Evolutionary conservation across 2,888 invertebrate species (phyloP), one percentile per base, ranked within the genome.

Genomic region (Pseudanteris insignis): DNA sequence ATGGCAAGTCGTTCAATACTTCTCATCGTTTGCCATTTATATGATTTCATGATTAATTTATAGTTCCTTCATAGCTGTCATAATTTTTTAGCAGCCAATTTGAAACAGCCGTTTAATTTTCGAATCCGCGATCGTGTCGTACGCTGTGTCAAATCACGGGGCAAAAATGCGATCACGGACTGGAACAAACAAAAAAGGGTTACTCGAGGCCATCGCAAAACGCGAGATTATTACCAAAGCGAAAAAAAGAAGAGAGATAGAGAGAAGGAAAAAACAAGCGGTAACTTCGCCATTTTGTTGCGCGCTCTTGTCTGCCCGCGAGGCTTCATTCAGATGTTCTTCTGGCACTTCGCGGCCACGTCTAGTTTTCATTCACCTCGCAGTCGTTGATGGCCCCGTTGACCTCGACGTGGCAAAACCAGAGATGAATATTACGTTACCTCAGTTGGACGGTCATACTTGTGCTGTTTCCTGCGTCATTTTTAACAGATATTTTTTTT

Each of bases 351-450:
- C 50, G 54, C 58, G 65, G 63, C 59, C 59, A 66, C 67, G 63
- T 66, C 72, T 71, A 74, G 75, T 75, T 75, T 75, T 75, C 75
- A 75, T 75, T 75, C 75, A 75, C 72, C 68, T 71, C 73, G 72
- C 68, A 72, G 73, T 69, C 69, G 65, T 65, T 67, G 74, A 67
- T 74, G 72, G 72, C 74, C 74, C 59, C 65, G 70, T 51, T 70
- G 73, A 75, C 75, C 74, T 75, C 74, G 71, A 48, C 68, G 66
- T 64, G 59, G 44, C 48, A 53, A 68, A 67, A 72, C 71, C 67
- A 72, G 72, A 69, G 72, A 76, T 71, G 76, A 74, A 76, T 75
- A 75, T 76, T 72, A 72, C 73, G 72, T 73, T 70, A 69, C 61
- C 59, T 51, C 54, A 43, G 28, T 54, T 63, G 54, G 46, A 54